Evolutionary conservation across 2,888 invertebrate genomes (phyloP).

Genomic region (Lycia hirtaria): DNA sequence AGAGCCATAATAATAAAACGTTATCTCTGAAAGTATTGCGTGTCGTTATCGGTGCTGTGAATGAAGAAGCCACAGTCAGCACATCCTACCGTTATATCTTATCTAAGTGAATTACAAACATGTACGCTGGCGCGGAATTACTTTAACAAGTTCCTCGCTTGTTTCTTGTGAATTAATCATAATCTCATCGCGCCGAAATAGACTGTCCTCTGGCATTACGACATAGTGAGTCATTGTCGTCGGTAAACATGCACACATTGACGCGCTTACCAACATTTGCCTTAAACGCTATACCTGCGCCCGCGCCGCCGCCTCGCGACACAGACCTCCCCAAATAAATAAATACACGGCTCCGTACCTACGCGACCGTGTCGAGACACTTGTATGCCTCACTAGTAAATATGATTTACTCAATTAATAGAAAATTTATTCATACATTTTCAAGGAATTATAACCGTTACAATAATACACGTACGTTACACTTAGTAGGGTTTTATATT

Average conservation of each 20-base stretch:
- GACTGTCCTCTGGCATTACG: constrained; percentile 76
- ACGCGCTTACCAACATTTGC: constrained; percentile 57
- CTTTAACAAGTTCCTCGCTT: constrained; percentile 32
- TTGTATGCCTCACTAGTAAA: constrained; percentile 66
- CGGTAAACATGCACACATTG: constrained; percentile 64
- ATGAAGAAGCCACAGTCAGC: constrained; percentile 35
- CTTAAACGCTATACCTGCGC: constrained; percentile 66
- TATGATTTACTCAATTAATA: constrained; percentile 57
- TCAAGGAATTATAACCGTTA: constrained; percentile 58
- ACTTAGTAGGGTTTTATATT: constrained; percentile 2
- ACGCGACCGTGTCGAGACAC: constrained; percentile 80
- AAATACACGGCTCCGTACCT: constrained; percentile 66
- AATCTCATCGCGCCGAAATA: constrained; percentile 81
- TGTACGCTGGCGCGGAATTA: constrained; percentile 30
- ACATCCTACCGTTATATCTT: constrained; percentile 31
- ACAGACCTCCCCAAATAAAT: constrained; percentile 68
- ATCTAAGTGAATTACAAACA: constrained; percentile 32
- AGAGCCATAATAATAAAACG: constrained; percentile 4
- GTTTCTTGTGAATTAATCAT: constrained; percentile 64
- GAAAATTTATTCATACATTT: constrained; percentile 61
- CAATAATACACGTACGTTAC: constrained; percentile 36
- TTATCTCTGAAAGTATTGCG: constrained; percentile 28
- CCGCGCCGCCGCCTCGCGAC: constrained; percentile 37
- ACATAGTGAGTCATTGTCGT: constrained; percentile 76
- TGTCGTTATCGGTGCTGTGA: constrained; percentile 28